phyloP scores from a whole-genome alignment of 2,888 invertebrate species.

The Melanotus villosus region DNA sequence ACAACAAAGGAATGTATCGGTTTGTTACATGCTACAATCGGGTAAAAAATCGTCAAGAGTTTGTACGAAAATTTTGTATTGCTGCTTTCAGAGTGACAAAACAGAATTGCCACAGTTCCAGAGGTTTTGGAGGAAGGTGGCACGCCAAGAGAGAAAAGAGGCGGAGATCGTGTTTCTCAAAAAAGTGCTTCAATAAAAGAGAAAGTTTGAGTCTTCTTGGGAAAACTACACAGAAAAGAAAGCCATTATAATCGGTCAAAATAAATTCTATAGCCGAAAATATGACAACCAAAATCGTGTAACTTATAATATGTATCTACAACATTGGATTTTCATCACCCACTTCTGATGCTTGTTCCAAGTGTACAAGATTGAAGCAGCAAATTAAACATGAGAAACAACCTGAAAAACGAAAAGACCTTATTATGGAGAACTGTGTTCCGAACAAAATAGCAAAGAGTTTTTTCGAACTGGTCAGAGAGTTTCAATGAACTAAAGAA shows the following conservation, averaged over 20 bases:
- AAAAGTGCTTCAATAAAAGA: conserved; percentile 53
- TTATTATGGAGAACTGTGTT: no score
- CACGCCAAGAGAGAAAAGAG: conserved; percentile 46
- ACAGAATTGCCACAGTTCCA: conserved; percentile 44
- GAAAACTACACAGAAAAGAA: conserved; percentile 50
- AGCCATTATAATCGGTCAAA: conserved; percentile 56
- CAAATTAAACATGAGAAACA: conserved; percentile 7
- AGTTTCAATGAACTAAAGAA: no score
- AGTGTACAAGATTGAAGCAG: conserved; percentile 43
- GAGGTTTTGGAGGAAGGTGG: conserved; percentile 43
- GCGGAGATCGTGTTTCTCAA: conserved; percentile 46
- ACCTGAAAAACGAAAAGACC: no score
- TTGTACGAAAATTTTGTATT: no score
- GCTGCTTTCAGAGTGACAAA: conserved; percentile 3
- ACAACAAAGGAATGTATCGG: no score
- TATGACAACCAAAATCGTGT: conserved; percentile 50
- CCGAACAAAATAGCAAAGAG: no score
- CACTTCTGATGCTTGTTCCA: conserved; percentile 53
- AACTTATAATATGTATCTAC: conserved; percentile 49
- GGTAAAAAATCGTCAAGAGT: no score
- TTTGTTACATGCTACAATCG: no score
- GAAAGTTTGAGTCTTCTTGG: conserved; percentile 47
- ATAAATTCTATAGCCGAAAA: conserved; percentile 54
- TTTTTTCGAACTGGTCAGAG: no score
- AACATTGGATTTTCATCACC: conserved; percentile 57